Base-by-base conservation (phyloP, 2,113 vertebrate species). In the Ondatra zibethicus region DNA sequence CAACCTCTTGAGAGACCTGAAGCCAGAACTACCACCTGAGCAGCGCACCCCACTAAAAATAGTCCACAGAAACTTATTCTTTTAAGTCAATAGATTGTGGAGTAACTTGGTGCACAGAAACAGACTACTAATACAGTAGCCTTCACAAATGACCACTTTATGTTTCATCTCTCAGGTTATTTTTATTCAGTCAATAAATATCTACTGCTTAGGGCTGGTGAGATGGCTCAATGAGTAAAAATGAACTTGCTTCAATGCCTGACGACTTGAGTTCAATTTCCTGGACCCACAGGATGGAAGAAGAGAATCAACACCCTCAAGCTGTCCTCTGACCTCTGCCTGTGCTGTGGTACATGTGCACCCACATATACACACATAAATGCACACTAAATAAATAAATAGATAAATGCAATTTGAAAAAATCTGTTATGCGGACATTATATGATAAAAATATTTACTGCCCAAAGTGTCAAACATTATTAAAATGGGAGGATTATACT, bases 151-250 rank as follows among this genome's bases (percentile, higher is more conserved):
- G 75, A n/a, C 3, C 27, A 87, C 39, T 95, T 70, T 90, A 58
- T 25, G n/a, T 70, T 89, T 68, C 55, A 52, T 76, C 93, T 96
- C 55, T 89, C 27, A 25, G 25, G 63, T 76, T 95, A 80, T 66
- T 89, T 92, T 93, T 42, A 80, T 76, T 92, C n/a, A 65, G 12
- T 91, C 76, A 95, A 76, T 61, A 93, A 66, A 68, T 68, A 50
- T 50, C 21, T 87, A 36, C 29, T 47, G 61, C 42, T 42, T 47
- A 68, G 63, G 29, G 63, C 63, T 87, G 17, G 42, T 14, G 42
- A 36, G 31, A 68, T 87, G 16, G 42, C 8, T 47, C 63, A 68
- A 14, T 68, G 84, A 31, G 42, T 50, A 23, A 66, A 47, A 87
- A 36, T 19, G 31, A 33, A 36, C 84, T 68, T 87, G 84, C 31